phyloP scores from a whole-genome alignment of 1,140 invertebrate genomes.

The Wiebesia pumilae region DNA sequence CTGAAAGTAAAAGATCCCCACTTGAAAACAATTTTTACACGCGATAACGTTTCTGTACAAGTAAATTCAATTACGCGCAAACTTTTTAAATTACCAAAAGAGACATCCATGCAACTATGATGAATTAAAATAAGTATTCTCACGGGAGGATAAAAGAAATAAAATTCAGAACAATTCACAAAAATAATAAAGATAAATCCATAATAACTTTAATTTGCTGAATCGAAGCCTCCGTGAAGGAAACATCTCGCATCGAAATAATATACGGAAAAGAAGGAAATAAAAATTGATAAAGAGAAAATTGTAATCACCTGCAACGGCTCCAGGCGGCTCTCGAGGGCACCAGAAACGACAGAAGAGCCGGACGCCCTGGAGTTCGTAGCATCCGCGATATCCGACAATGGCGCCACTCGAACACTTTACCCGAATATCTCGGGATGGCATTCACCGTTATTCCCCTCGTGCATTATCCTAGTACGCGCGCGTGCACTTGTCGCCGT shows the following conservation, averaged over 20 bases:
- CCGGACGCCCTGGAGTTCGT: neutral
- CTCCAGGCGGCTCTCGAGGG: conserved; percentile 10
- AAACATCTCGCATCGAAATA: neutral
- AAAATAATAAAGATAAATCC: conserved; percentile 9
- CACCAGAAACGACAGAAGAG: neutral
- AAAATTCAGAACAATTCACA: no score
- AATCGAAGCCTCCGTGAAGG: neutral
- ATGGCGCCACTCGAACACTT: conserved; percentile 57
- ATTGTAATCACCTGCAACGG: conserved; percentile 1
- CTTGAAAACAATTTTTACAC: neutral
- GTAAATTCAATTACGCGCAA: neutral
- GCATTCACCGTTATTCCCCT: conserved; percentile 50
- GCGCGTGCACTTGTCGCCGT: neutral
- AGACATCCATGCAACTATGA: neutral
- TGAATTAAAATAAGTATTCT: neutral
- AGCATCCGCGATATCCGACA: neutral
- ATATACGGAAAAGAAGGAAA: neutral
- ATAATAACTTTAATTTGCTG: neutral
- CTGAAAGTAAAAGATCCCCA: neutral
- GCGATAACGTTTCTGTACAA: neutral
- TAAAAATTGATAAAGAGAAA: neutral
- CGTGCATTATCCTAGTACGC: conserved; percentile 24
- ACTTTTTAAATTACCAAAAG: no score
- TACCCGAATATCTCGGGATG: conserved; percentile 53
- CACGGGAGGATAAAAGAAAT: no score